Evolutionary conservation across 2,888 invertebrate genomes (phyloP), one percentile per base, ranked within the genome.

Genomic region (Smittia aterrima): DNA sequence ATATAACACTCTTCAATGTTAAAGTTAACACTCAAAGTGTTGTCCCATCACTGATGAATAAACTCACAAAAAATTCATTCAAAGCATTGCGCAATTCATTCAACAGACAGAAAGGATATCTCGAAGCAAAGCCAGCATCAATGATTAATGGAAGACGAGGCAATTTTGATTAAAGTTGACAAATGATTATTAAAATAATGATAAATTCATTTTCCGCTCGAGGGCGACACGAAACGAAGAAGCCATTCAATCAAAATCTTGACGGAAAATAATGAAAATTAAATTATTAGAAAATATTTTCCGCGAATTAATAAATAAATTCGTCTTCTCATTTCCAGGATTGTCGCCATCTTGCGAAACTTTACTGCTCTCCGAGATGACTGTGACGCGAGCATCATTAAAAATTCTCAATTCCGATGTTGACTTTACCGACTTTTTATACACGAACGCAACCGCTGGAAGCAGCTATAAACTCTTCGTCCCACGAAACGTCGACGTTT

Each of bases 311-410:
- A n/a, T n/a, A n/a, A n/a, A n/a, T n/a, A n/a, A n/a, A n/a, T n/a
- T n/a, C n/a, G n/a, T n/a, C n/a, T n/a, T 76, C 77, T 80, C 78
- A 75, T 75, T 86, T 86, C 0, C 83, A 92, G 92, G 92, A 78
- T 84, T 92, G 66, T 86, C 88, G 11, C 86, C 88, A 18, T 85
- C 87, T 66, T 90, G 90, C 79, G 87, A 87, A 76, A 89, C 90
- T 1, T 83, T 88, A 75, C 80, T 90, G 38, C 85, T 88, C 77
- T 87, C 89, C 66, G 89, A 90, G 80, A 83, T 90, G 78, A 86
- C 87, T 78, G 84, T 89, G 11, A 86, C 86, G 78, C 82, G 80
- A 76, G 83, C 80, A 75, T 77, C 79, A 72, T 80, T 83, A 76
- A 79, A 79, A 77, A 81, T 82, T 77, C 77, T 83, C 76, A 80